Evolutionary conservation across 2,113 vertebrate species (phyloP).

Genomic region (Euleptes europaea): DNA sequence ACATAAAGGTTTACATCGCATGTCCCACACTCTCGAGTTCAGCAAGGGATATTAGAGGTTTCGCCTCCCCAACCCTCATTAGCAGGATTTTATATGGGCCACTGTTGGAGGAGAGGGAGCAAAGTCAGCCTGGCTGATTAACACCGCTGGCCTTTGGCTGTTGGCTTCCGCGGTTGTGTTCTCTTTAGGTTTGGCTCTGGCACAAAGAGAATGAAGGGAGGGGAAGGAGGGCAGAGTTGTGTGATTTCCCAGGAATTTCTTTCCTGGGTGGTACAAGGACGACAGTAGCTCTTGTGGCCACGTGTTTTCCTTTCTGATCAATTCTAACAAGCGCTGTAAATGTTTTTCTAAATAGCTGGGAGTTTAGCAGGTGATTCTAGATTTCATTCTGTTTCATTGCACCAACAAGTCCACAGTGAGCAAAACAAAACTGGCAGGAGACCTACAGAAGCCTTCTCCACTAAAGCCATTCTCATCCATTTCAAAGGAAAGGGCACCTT

Average conservation of each 20-base stretch:
- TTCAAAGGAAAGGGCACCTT: background rate
- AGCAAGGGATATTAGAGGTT: background rate
- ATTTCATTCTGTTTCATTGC: background rate
- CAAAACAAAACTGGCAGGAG: background rate
- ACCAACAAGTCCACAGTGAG: background rate
- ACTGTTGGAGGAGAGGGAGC: background rate
- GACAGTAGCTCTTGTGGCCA: background rate
- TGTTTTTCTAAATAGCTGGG: background rate
- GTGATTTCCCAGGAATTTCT: background rate
- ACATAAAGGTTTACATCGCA: conserved; percentile 9
- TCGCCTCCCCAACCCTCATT: conserved; percentile 46
- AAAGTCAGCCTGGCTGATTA: background rate
- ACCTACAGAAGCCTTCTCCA: background rate
- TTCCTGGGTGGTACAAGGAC: background rate
- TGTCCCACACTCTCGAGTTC: conserved; percentile 47
- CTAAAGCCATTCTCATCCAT: background rate
- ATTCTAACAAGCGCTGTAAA: background rate
- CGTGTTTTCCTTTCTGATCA: background rate
- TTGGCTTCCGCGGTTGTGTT: background rate
- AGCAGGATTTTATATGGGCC: conserved; percentile 23
- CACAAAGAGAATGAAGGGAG: background rate
- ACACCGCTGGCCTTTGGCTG: background rate
- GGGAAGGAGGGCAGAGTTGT: background rate
- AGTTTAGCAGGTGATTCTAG: background rate
- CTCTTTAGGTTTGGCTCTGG: background rate